Conservation (phyloP, 2,113 vertebrate genomes). For the mouse (Mus musculus) region DNA sequence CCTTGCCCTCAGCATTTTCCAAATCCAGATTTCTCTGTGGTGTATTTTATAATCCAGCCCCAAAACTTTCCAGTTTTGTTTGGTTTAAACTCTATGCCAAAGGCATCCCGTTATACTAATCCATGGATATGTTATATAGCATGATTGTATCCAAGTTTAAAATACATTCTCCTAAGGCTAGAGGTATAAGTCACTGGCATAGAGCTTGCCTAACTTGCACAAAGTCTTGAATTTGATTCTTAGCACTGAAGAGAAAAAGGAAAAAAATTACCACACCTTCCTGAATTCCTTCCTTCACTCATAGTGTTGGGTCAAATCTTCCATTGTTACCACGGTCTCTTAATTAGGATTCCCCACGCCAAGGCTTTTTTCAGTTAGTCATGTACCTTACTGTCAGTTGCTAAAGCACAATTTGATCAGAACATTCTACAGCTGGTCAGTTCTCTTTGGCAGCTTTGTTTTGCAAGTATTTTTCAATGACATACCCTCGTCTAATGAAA, state of each 20-base stretch:
- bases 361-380: neutral
- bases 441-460: neutral
- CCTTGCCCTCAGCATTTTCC: neutral
- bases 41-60: neutral
- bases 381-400: neutral
- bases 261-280: neutral
- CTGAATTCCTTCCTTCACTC: neutral
- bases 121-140: neutral
- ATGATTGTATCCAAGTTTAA: neutral
- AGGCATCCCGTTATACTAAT: neutral
- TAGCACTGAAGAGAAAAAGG: neutral
- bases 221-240: neutral
- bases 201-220: neutral
- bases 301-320: neutral
- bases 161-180: neutral
- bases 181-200: neutral
- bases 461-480: neutral
- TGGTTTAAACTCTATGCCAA: neutral
- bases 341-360: neutral
- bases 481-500: neutral
- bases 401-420: neutral
- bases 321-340: neutral
- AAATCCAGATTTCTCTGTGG: neutral
- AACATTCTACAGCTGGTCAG: neutral
- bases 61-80: slow-evolving; percentile 3